Conservation (phyloP, 2,113 vertebrate genomes). For the Oreochromis aureus region DNA sequence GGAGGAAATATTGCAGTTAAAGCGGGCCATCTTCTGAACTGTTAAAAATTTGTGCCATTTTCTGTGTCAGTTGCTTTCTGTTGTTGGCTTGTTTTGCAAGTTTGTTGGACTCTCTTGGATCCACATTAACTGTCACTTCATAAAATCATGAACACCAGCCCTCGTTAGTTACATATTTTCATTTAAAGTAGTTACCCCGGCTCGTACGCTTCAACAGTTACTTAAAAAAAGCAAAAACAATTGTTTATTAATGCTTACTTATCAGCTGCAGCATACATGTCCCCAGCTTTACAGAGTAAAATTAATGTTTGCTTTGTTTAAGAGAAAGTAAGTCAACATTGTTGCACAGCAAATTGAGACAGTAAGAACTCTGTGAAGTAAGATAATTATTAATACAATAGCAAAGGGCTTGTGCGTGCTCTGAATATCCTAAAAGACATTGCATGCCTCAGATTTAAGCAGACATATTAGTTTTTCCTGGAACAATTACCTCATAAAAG, state of each 20-base stretch:
- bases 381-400: constrained; percentile 26
- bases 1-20: neutral
- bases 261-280: neutral
- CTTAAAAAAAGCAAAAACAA: neutral
- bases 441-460: neutral
- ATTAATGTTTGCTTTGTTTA: neutral
- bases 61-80: neutral
- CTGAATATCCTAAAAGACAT: constrained; percentile 8
- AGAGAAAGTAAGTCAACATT: neutral
- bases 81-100: neutral
- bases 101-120: neutral
- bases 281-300: neutral
- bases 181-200: neutral
- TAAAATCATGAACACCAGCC: neutral
- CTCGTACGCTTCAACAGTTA: neutral
- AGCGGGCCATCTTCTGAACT: neutral
- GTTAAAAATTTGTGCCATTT: neutral
- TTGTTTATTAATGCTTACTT: neutral
- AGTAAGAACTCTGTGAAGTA: neutral
- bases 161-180: neutral
- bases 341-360: neutral
- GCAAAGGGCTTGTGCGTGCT: constrained; percentile 10
- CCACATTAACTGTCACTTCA: neutral
- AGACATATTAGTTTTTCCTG: neutral
- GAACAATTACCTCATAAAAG: constrained; percentile 29